Percentiles rank a stretch among this genome's conserved stretches.
Evolutionary conservation across 1,140 invertebrate species (phyloP).

Genomic region (Hylaeus volcanicus): DNA sequence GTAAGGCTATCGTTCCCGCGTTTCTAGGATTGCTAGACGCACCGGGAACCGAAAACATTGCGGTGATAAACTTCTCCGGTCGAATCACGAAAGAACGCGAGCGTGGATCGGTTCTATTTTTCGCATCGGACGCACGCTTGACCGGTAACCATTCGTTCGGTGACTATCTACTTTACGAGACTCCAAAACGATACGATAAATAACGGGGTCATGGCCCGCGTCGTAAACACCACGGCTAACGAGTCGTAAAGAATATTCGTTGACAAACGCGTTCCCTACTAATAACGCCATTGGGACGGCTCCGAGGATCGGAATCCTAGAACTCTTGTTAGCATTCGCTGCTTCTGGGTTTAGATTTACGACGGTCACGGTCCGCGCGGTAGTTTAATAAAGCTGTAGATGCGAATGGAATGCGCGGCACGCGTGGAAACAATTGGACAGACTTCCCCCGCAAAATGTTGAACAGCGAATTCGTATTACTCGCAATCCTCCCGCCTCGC

Average conservation of each 20-base stretch:
- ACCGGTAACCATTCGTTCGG: constrained; percentile 14
- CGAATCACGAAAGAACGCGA: not conserved
- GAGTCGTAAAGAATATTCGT: not conserved
- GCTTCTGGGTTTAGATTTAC: constrained; percentile 47
- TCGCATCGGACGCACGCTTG: not conserved
- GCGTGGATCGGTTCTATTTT: not conserved
- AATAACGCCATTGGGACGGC: not conserved
- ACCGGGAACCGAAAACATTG: too few relatives aligned
- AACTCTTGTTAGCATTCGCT: not conserved
- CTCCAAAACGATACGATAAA: constrained; percentile 46
- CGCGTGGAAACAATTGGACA: constrained; percentile 25
- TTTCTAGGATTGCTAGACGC: not conserved
- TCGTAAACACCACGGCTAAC: constrained; percentile 28
- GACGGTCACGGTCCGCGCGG: constrained; percentile 31
- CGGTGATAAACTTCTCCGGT: not conserved
- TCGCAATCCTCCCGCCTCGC: not conserved
- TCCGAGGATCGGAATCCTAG: constrained; percentile 1
- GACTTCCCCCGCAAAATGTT: constrained; percentile 8
- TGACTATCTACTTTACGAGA: constrained; percentile 29
- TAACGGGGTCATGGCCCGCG: constrained; percentile 38
- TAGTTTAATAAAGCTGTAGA: constrained; percentile 52
- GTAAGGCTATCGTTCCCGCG: not conserved
- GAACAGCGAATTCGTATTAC: constrained; percentile 40
- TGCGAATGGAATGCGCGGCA: constrained; percentile 40
- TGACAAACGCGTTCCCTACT: constrained; percentile 16